Evolutionary conservation across 2,888 invertebrate genomes (phyloP).

Genomic region (Ophonus ardosiacus): DNA sequence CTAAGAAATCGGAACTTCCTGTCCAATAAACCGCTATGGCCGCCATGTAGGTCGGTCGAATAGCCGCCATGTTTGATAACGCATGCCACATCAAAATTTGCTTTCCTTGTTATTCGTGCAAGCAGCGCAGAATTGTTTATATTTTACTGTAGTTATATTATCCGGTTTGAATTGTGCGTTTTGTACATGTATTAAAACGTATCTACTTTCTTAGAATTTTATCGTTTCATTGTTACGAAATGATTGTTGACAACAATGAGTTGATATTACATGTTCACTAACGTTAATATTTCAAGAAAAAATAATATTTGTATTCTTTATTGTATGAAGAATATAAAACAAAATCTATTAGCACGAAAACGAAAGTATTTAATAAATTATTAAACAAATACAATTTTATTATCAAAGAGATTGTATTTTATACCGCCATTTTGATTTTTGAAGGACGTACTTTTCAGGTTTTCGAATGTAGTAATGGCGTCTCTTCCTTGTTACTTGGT

Average conservation of each 20-base stretch:
- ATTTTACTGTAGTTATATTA: background rate
- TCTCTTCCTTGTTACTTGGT: slow-evolving; percentile 56
- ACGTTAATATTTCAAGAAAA: background rate
- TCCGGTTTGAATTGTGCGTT: background rate
- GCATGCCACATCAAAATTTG: slow-evolving; percentile 53
- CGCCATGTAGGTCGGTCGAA: background rate
- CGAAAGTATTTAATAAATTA: background rate
- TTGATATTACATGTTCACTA: background rate
- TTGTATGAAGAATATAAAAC: background rate
- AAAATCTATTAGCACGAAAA: background rate
- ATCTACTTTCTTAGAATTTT: background rate
- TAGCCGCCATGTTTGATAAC: slow-evolving; percentile 52
- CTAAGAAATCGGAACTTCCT: slow-evolving; percentile 62
- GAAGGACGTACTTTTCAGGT: slow-evolving; percentile 63
- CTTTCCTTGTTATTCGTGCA: slow-evolving; percentile 31
- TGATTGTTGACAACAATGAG: slow-evolving; percentile 60
- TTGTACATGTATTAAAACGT: background rate
- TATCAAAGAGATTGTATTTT: slow-evolving; percentile 22
- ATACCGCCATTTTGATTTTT: slow-evolving; percentile 60
- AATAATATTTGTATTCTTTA: background rate
- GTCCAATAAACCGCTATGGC: slow-evolving; percentile 39
- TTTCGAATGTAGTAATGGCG: slow-evolving; percentile 63
- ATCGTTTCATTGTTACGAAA: slow-evolving; percentile 47
- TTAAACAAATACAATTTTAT: slow-evolving; percentile 45
- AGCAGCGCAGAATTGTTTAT: background rate